phyloP scores from a whole-genome alignment of 2,888 invertebrate genomes.

The Aporophyla lueneburgensis region DNA sequence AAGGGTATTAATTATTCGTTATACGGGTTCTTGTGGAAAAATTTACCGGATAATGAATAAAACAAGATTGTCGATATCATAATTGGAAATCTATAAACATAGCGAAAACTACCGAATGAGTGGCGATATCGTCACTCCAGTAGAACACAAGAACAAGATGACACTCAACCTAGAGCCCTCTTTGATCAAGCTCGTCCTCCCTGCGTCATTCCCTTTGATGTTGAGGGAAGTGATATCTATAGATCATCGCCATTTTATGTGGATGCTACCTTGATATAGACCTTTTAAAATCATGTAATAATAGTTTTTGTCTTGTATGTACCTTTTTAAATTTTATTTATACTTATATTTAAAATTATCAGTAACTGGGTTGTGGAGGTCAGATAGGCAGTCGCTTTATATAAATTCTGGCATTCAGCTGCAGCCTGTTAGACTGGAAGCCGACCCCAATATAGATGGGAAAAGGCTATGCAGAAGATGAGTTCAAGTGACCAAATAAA shows the following conservation, averaged over 20 bases:
- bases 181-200: slow-evolving; percentile 35
- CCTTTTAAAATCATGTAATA: too few species aligned
- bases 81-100: neutral
- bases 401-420: too few species aligned
- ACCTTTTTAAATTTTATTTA: too few species aligned
- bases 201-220: slow-evolving; percentile 10
- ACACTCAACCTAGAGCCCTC: slow-evolving; percentile 34
- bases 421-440: too few species aligned
- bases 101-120: slow-evolving; percentile 5
- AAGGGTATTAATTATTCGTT: too few species aligned
- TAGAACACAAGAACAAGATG: slow-evolving; percentile 17
- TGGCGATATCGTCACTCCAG: slow-evolving; percentile 9
- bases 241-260: neutral
- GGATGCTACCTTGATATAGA: neutral
- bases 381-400: too few species aligned
- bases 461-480: too few species aligned
- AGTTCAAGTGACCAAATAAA: neutral
- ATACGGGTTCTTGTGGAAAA: neutral
- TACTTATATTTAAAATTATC: too few species aligned
- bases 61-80: neutral
- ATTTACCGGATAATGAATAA: neutral
- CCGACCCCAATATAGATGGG: too few species aligned
- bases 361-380: too few species aligned
- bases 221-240: slow-evolving; percentile 4
- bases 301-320: too few species aligned